Base-by-base conservation (phyloP, 2,797 vertebrate genomes). In the Mus spretus region DNA sequence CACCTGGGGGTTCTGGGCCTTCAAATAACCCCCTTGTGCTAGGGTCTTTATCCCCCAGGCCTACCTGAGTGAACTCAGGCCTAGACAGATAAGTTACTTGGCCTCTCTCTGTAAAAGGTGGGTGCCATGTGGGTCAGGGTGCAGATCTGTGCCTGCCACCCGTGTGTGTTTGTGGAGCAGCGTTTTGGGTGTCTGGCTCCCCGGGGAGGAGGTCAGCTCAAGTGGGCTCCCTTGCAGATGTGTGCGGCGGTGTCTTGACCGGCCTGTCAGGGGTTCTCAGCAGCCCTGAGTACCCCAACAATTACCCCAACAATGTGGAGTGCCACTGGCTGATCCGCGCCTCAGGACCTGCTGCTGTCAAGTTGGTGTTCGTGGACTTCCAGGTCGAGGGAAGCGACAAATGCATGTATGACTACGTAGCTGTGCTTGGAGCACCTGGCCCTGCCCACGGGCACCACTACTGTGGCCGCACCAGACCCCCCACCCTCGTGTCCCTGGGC, bases 321-420 rank as follows among this genome's bases (percentile, higher is more conserved):
- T 99, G 99, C 97, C 99, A 96, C 40, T 99, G 99, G 99, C 98
- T 99, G 96, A 99, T 99, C 85, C 99, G 98, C 0, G 99, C 99
- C 22, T 98, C 99, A 0, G 98, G 99, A 19, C 90, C 95, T 0
- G 98, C 99, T 0, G 96, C 98, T 0, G 96, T 99, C 98, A 99
- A 99, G 63, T 98, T 99, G 98, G 98, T 99, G 89, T 99, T 99
- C 47, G 59, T 99, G 15, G 99, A 99, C 98, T 99, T 99, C 98
- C 99, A 99, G 97, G 97, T 99, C 97, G 99, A 99, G 98, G 99
- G 99, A 91, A 99, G 99, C 0, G 99, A 99, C 59, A 99, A 99
- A 24, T 99, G 99, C 78, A 98, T 99, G 95, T 99, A 99, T 2
- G 99, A 99, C 98, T 99, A 99, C 0, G 99, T 99, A 53, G 99